phyloP scores from a whole-genome alignment of 2,113 vertebrate species.

The Fregata magnificens region DNA sequence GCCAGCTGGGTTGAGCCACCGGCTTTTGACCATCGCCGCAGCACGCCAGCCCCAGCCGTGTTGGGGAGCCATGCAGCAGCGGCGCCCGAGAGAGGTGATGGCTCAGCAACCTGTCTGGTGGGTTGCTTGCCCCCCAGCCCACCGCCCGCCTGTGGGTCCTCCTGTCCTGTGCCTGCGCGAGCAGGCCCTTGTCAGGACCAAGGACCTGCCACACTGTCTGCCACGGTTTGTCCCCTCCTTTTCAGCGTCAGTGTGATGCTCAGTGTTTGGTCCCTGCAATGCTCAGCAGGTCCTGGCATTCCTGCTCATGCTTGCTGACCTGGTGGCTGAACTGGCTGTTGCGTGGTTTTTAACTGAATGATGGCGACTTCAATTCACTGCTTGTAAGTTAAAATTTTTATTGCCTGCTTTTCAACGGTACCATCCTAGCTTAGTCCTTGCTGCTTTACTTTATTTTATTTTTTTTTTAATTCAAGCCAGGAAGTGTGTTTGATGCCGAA shows the following conservation, averaged over 20 bases:
- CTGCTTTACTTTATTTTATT: neutral
- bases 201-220: neutral
- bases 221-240: neutral
- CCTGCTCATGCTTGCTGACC: rapidly evolving
- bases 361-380: neutral
- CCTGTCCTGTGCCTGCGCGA: neutral
- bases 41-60: neutral
- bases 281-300: rapidly evolving
- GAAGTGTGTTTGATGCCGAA: neutral
- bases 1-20: neutral
- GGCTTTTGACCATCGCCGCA: rapidly evolving
- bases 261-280: neutral
- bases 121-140: neutral
- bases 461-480: neutral
- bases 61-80: rapidly evolving
- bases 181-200: neutral
- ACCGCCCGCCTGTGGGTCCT: neutral
- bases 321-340: neutral
- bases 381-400: neutral
- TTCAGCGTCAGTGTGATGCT: neutral
- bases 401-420: neutral
- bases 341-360: neutral
- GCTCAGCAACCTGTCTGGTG: neutral
- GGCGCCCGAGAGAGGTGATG: rapidly evolving
- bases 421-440: neutral